A percentile compares a stretch with the other conserved stretches of the same genome.
These are phyloP conservation scores for Cygnus olor DNA, from an alignment of 2,797 vertebrate genomes.

Conservation along the genomic window DNA sequence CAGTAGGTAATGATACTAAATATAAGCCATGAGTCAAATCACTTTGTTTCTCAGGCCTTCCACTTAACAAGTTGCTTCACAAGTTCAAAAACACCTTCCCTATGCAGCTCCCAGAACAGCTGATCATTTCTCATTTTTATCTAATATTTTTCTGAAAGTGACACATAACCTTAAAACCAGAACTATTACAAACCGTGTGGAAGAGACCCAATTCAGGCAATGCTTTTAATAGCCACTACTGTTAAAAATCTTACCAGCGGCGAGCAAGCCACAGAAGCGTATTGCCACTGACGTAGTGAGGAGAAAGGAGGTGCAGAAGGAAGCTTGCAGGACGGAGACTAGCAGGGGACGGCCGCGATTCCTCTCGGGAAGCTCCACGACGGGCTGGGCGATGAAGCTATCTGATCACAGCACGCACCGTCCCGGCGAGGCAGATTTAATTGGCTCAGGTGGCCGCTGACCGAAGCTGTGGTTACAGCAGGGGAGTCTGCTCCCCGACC, in stretches of 20 bases:
- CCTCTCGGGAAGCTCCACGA: background rate
- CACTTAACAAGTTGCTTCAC: background rate
- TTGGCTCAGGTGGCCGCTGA: background rate
- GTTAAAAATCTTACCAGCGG: constrained; percentile 9
- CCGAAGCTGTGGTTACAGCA: background rate
- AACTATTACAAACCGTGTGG: constrained; percentile 1
- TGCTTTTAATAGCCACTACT: constrained; percentile 7
- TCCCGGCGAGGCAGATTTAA: background rate
- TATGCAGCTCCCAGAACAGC: background rate
- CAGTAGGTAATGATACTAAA: constrained; percentile 65
- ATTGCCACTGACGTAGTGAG: background rate
- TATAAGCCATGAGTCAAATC: constrained; percentile 59
- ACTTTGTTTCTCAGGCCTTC: constrained; percentile 22
- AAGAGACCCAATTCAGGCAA: background rate
- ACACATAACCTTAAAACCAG: background rate
- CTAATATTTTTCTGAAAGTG: background rate
- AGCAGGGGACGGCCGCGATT: background rate
- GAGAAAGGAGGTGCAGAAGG: background rate
- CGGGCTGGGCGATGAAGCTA: background rate
- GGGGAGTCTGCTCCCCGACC: background rate
- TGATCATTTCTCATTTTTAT: background rate
- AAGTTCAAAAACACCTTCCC: background rate
- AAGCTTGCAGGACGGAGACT: too few species aligned
- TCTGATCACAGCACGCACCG: background rate
- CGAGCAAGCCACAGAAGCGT: background rate